These are phyloP conservation scores for Neomicropteryx cornuta DNA, from an alignment of 1,140 invertebrate genomes.

Conservation along the genomic window DNA sequence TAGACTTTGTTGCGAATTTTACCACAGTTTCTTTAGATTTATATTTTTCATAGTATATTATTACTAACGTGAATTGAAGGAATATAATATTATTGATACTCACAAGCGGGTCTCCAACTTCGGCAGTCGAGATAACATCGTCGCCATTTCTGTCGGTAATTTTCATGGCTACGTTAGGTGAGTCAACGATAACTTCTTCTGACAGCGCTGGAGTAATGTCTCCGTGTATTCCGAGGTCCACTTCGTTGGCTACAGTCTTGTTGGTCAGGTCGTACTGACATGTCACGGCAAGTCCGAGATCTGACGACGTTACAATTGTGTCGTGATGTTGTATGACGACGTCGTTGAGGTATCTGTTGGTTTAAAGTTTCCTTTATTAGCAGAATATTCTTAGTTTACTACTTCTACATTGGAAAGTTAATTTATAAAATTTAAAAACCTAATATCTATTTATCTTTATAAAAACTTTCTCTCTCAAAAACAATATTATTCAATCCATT, in stretches of 20 bases:
- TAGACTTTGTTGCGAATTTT: too few relatives aligned
- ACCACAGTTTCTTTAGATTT: too few relatives aligned
- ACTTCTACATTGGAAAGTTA: too few relatives aligned
- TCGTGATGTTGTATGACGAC: constrained; percentile 91
- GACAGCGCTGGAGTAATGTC: constrained; percentile 69
- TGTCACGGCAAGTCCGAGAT: constrained; percentile 82
- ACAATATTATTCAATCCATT: too few relatives aligned
- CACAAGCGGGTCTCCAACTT: constrained; percentile 80
- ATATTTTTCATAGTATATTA: too few relatives aligned
- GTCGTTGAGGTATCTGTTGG: constrained; percentile 70
- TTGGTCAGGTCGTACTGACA: constrained; percentile 91
- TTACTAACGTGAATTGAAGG: too few relatives aligned
- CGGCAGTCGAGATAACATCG: constrained; percentile 67
- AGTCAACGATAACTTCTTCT: constrained; percentile 81
- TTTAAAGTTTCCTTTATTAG: too few relatives aligned
- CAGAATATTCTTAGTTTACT: too few relatives aligned
- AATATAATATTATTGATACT: too few relatives aligned
- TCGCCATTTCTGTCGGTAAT: constrained; percentile 77
- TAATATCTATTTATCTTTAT: too few relatives aligned
- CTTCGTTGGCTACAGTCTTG: constrained; percentile 85
- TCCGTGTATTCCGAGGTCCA: constrained; percentile 78
- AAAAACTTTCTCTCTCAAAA: too few relatives aligned
- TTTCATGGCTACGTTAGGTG: constrained; percentile 88
- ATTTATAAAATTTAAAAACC: too few relatives aligned
- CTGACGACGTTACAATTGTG: constrained; percentile 87